These are phyloP conservation scores for Spodoptera littoralis DNA, from an alignment of 2,888 invertebrate species.

Conservation along the genomic window DNA sequence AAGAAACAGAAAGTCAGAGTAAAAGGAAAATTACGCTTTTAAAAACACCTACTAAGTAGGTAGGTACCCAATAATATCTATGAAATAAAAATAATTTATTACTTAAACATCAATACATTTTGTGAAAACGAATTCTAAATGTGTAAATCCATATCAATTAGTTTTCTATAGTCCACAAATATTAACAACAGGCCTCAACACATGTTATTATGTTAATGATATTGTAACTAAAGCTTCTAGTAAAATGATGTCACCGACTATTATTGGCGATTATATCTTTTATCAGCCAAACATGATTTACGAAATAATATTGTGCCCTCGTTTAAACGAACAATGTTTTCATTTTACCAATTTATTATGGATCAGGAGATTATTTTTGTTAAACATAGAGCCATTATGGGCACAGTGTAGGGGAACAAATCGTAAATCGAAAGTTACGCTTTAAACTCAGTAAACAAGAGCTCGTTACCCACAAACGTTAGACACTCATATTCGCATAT, in stretches of 20 bases:
- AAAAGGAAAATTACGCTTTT: too few relatives aligned
- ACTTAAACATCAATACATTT: too few relatives aligned
- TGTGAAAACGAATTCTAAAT: too few relatives aligned
- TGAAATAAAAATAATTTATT: too few relatives aligned
- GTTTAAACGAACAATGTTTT: constrained; percentile 13
- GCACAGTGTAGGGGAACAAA: not conserved
- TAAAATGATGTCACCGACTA: constrained; percentile 42
- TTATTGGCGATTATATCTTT: constrained; percentile 39
- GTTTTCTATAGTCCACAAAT: too few relatives aligned
- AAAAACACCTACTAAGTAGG: too few relatives aligned
- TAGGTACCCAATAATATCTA: too few relatives aligned
- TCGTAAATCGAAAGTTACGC: constrained; percentile 1
- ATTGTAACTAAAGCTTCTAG: constrained; percentile 42
- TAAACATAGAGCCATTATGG: too few relatives aligned
- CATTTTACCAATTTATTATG: not conserved
- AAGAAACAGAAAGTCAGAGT: too few relatives aligned
- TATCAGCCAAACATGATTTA: constrained; percentile 39
- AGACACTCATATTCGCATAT: constrained; percentile 43
- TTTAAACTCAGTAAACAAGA: constrained; percentile 21
- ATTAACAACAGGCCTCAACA: constrained; percentile 13
- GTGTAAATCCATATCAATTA: too few relatives aligned
- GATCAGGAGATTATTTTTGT: too few relatives aligned
- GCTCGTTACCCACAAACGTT: constrained; percentile 5
- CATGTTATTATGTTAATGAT: constrained; percentile 27
- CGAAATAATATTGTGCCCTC: constrained; percentile 28